Percentiles rank a stretch among this genome's conserved stretches.
These are phyloP conservation scores for Notarius lentiginosus DNA, from an alignment of 2,113 vertebrate species.

Conservation along the genomic window DNA sequence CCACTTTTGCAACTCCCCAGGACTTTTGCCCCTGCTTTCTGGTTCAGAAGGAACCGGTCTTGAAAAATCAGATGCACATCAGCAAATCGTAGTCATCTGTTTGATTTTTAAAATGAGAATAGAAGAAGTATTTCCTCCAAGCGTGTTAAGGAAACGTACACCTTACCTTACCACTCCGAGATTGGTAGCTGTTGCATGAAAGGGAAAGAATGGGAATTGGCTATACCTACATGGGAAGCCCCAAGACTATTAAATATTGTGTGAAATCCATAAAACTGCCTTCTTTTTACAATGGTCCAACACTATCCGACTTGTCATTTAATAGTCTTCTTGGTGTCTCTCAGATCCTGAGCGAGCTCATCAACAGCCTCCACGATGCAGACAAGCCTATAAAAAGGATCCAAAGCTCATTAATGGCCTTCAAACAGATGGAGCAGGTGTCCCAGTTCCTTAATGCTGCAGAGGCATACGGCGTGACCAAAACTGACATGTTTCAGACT, in stretches of 20 bases:
- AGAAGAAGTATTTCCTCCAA: not conserved
- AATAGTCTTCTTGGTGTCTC: constrained; percentile 13
- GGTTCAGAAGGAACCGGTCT: not conserved
- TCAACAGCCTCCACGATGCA: constrained; percentile 83
- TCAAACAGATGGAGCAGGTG: constrained; percentile 99
- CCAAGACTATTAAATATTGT: not conserved
- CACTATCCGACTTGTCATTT: no score
- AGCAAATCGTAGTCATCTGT: not conserved
- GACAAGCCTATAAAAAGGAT: constrained; percentile 89
- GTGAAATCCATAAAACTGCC: not conserved
- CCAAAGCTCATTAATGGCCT: constrained; percentile 85
- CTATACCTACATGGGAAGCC: not conserved
- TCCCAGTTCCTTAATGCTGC: constrained; percentile 92
- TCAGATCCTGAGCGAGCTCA: constrained; percentile 86
- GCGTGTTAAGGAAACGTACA: not conserved
- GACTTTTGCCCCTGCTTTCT: constrained; percentile 1
- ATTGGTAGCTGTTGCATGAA: not conserved
- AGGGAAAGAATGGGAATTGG: not conserved
- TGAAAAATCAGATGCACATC: not conserved
- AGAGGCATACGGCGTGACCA: constrained; percentile 87
- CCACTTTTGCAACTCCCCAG: not conserved
- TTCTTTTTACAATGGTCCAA: not conserved
- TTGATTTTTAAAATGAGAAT: not conserved
- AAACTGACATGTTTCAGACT: constrained; percentile 96
- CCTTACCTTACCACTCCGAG: not conserved